Evolutionary conservation across 2,113 vertebrate species (phyloP).

Genomic region (Globicephala melas): DNA sequence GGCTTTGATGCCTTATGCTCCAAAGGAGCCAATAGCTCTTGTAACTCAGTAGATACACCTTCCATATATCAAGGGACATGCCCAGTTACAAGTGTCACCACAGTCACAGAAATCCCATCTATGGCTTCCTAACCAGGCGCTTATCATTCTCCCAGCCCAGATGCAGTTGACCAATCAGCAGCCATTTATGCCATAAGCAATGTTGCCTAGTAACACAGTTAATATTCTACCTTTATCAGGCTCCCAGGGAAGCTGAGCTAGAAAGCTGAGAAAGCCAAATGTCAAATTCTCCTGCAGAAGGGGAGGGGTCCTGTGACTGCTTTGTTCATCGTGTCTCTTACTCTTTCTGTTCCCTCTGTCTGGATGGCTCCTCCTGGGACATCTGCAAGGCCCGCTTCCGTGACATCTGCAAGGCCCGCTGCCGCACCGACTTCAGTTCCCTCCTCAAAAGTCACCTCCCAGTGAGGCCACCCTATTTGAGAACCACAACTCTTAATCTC

Average conservation of each 20-base stretch:
- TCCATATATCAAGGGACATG: not conserved
- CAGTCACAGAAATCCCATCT: not conserved
- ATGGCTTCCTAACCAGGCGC: not conserved
- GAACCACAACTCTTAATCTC: not conserved
- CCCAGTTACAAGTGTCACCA: not conserved
- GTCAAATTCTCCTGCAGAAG: not conserved
- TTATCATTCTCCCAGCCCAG: not conserved
- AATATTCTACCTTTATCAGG: not conserved
- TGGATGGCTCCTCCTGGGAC: not conserved
- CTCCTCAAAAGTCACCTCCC: not conserved
- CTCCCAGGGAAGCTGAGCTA: conserved; percentile 22
- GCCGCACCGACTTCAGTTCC: not conserved
- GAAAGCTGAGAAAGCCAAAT: not conserved
- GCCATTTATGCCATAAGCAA: not conserved
- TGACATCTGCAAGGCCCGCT: not conserved
- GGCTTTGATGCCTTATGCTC: not conserved
- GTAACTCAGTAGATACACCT: not conserved
- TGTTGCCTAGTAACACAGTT: not conserved
- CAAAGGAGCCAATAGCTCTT: not conserved
- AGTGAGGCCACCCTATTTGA: not conserved
- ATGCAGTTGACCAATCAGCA: not conserved
- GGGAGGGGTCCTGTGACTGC: not conserved
- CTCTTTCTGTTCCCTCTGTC: not conserved
- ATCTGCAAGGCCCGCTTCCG: not conserved
- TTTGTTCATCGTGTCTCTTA: not conserved